Evolutionary conservation across 2,888 invertebrate species (phyloP).

Genomic region (Schizaphis graminum): DNA sequence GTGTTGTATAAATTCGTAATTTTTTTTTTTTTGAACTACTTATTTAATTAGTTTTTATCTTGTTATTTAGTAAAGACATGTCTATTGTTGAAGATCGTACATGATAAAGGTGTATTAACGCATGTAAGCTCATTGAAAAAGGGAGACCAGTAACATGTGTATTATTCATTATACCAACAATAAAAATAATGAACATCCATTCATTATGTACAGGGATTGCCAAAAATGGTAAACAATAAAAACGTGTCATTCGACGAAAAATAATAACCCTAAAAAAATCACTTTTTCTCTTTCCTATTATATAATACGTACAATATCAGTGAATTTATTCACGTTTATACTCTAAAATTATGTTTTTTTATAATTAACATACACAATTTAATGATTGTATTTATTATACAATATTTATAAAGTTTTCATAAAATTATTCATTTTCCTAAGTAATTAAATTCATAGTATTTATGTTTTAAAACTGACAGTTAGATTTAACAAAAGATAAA

Average conservation of each 20-base stretch:
- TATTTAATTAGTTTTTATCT: neutral
- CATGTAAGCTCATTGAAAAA: constrained; percentile 39
- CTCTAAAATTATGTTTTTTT: neutral
- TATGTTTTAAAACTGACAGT: neutral
- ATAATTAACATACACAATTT: neutral
- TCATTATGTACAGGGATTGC: constrained; percentile 26
- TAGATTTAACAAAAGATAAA: neutral
- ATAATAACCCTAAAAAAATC: constrained; percentile 6
- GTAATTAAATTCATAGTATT: neutral
- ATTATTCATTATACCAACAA: constrained; percentile 44
- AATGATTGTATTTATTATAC: neutral
- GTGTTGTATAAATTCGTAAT: neutral
- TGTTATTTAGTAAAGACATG: neutral
- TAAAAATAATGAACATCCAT: constrained; percentile 10
- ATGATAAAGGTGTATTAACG: constrained; percentile 25
- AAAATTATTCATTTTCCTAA: neutral
- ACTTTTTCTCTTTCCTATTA: neutral
- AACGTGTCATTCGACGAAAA: neutral
- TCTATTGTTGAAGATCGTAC: constrained; percentile 37
- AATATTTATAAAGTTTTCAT: neutral
- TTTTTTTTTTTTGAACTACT: neutral
- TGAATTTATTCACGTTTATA: neutral
- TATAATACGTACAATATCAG: neutral
- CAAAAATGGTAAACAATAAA: constrained; percentile 13
- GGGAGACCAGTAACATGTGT: constrained; percentile 31